phyloP scores from a whole-genome alignment of 1,140 invertebrate genomes.

The Sinella curviseta region DNA sequence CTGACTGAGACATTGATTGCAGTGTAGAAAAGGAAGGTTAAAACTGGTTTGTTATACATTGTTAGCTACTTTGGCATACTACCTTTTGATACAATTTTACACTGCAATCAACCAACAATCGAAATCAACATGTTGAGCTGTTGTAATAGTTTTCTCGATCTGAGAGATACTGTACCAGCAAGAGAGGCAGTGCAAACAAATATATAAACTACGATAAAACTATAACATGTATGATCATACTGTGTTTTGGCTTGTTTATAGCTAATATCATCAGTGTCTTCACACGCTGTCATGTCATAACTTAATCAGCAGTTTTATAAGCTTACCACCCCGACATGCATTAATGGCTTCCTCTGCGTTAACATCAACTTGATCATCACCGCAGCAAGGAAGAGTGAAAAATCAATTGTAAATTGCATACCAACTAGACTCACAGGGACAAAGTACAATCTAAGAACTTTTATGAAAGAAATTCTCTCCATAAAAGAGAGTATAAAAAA shows the following conservation, averaged over 20 bases:
- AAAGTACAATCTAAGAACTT: background rate
- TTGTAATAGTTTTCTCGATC: too few relatives aligned
- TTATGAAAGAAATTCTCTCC: too few relatives aligned
- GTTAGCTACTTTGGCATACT: too few relatives aligned
- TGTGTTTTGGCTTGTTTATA: too few relatives aligned
- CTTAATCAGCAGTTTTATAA: background rate
- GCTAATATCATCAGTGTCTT: background rate
- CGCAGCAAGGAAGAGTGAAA: background rate
- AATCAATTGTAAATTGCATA: background rate
- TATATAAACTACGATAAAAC: too few relatives aligned
- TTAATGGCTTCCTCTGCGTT: background rate
- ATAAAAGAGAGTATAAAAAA: too few relatives aligned
- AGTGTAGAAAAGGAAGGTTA: background rate
- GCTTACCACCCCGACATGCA: background rate
- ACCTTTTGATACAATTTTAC: background rate
- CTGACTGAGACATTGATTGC: background rate
- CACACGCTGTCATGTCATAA: conserved; percentile 8
- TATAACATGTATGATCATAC: too few relatives aligned
- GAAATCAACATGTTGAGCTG: background rate
- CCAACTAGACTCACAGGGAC: background rate
- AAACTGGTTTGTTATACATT: background rate
- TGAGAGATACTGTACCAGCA: too few relatives aligned
- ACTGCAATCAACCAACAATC: background rate
- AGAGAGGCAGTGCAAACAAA: too few relatives aligned
- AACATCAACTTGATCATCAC: background rate